These are phyloP conservation scores for Smutsia gigantea DNA, from an alignment of 2,797 vertebrate genomes.

Conservation along the genomic window DNA sequence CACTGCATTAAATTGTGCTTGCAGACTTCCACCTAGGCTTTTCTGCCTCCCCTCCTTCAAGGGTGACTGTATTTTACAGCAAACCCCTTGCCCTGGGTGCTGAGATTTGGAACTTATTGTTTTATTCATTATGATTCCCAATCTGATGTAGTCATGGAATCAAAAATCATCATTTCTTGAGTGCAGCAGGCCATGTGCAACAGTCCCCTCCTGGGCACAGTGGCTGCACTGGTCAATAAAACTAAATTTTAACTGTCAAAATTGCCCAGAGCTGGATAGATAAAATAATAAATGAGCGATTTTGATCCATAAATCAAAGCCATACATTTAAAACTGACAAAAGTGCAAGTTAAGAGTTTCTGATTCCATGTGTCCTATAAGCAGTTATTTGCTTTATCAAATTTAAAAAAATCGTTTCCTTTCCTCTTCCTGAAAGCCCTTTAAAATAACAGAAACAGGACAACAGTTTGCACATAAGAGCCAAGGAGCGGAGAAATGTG, in stretches of 20 bases:
- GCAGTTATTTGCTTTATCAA: constrained; percentile 47
- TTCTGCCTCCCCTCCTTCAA: constrained; percentile 78
- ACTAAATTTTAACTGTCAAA: constrained; percentile 90
- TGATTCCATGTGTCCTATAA: constrained; percentile 65
- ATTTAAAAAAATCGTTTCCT: constrained; percentile 41
- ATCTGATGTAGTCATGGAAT: constrained; percentile 84
- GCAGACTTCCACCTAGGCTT: constrained; percentile 75
- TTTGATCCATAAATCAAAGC: constrained; percentile 89
- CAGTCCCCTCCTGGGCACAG: constrained; percentile 86
- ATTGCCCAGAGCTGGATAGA: constrained; percentile 87
- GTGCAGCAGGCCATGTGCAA: constrained; percentile 84
- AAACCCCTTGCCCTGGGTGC: constrained; percentile 85
- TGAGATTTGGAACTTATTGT: constrained; percentile 85
- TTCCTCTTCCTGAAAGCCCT: constrained; percentile 53
- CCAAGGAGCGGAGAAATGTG: constrained; percentile 27
- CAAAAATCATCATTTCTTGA: constrained; percentile 84
- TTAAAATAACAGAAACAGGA: constrained; percentile 44
- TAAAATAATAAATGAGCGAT: constrained; percentile 89
- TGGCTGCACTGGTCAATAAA: constrained; percentile 89
- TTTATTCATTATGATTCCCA: constrained; percentile 85
- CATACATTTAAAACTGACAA: constrained; percentile 83
- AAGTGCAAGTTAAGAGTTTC: constrained; percentile 82
- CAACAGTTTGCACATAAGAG: constrained; percentile 52
- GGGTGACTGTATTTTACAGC: constrained; percentile 84
- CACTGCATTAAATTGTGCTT: constrained; percentile 74